A percentile compares a stretch with the other conserved stretches of the same genome.
Conservation (phyloP, 35 echinoderm and acorn worm species). For the Ptychodera flava region DNA sequence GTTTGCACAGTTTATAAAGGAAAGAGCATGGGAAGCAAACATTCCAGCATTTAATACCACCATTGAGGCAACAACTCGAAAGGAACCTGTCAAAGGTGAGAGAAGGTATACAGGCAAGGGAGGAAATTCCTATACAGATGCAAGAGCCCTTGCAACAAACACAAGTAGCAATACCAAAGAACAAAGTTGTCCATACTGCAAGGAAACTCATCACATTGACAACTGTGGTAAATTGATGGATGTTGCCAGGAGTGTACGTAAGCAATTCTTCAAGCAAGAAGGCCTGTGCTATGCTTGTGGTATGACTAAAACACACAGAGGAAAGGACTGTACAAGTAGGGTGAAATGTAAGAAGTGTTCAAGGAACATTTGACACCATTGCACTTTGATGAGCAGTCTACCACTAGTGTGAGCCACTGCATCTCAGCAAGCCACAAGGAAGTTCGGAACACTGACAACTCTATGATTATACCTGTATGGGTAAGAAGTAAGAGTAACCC, state of each 20-base stretch:
- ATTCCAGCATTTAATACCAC: background rate
- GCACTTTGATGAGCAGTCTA: background rate
- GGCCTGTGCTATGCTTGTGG: background rate
- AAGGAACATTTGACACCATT: background rate
- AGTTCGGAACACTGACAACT: background rate
- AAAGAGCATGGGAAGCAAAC: background rate
- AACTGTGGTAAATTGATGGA: background rate
- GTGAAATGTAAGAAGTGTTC: background rate
- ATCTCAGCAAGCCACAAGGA: background rate
- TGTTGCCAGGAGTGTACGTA: background rate
- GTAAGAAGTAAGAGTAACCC: background rate
- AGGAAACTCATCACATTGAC: background rate
- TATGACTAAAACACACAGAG: background rate
- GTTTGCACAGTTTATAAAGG: background rate
- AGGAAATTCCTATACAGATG: too few relatives aligned
- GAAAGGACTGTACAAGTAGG: background rate
- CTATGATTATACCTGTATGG: conserved; percentile 10
- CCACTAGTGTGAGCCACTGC: background rate
- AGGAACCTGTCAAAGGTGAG: background rate
- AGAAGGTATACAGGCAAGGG: too few relatives aligned
- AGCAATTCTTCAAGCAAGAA: background rate
- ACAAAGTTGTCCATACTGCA: background rate
- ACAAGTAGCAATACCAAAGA: background rate
- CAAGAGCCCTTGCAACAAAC: too few relatives aligned
- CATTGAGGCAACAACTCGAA: background rate